Conservation (phyloP, 2,888 invertebrate species). For the Perizoma flavofasciatum region DNA sequence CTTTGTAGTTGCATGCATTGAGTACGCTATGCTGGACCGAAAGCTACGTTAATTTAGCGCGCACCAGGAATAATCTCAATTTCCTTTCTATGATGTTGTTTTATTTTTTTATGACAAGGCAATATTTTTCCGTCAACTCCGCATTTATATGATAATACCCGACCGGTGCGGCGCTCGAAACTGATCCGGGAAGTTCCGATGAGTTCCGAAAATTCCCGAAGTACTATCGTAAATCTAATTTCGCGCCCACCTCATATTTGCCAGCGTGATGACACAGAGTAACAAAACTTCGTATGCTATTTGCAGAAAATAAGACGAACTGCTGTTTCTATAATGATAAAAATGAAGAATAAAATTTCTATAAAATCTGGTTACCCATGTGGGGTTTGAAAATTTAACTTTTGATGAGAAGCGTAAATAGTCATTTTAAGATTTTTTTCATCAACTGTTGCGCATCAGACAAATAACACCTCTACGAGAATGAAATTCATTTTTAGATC, state of each 20-base stretch:
- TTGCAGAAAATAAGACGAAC: neutral
- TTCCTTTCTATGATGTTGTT: neutral
- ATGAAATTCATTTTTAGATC: too few relatives aligned
- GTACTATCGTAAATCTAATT: slow-evolving; percentile 77
- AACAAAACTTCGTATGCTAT: neutral
- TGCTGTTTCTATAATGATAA: too few relatives aligned
- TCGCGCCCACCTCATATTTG: slow-evolving; percentile 70
- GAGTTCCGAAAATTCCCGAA: slow-evolving; percentile 77
- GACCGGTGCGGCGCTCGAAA: slow-evolving; percentile 60
- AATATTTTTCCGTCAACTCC: slow-evolving; percentile 75
- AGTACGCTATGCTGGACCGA: too few relatives aligned
- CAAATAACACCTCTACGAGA: too few relatives aligned
- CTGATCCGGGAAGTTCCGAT: slow-evolving; percentile 69
- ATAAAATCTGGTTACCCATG: too few relatives aligned
- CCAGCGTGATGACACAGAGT: slow-evolving; percentile 42
- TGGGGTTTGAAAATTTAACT: too few relatives aligned
- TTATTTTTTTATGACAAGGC: neutral
- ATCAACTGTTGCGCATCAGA: too few relatives aligned
- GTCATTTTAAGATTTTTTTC: too few relatives aligned
- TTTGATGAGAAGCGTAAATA: too few relatives aligned
- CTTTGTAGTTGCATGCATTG: too few relatives aligned
- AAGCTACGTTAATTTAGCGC: too few relatives aligned
- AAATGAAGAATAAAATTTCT: too few relatives aligned
- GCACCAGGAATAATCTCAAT: neutral
- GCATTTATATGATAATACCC: slow-evolving; percentile 71